These are phyloP conservation scores for Yasuhikotakia modesta DNA, from an alignment of 2,797 vertebrate species.

Conservation along the genomic window DNA sequence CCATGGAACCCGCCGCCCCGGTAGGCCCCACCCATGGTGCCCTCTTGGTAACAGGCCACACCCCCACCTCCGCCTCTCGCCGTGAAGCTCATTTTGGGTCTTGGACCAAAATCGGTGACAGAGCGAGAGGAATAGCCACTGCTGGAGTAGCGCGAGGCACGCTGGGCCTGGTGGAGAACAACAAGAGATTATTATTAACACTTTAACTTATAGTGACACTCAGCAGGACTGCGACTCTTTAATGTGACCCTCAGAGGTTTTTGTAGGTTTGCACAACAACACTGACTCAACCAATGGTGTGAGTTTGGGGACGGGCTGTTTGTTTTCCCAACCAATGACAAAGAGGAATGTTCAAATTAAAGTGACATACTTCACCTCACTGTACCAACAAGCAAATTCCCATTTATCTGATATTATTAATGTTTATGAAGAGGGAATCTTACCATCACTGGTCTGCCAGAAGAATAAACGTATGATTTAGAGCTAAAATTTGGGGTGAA, in stretches of 20 bases:
- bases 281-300: too few species aligned
- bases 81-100: constrained; percentile 69
- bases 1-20: constrained; percentile 3
- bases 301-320: not conserved
- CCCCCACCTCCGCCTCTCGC: constrained; percentile 31
- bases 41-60: constrained; percentile 46
- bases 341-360: too few species aligned
- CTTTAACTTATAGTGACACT: not conserved
- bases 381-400: too few species aligned
- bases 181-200: not conserved
- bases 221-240: constrained; percentile 6
- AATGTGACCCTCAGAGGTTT: not conserved
- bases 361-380: too few species aligned
- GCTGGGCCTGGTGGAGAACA: constrained; percentile 69
- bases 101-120: constrained; percentile 77
- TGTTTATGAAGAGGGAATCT: constrained; percentile 52
- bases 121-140: constrained; percentile 83
- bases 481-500: constrained; percentile 72
- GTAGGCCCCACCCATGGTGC: constrained; percentile 55
- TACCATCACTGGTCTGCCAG: constrained; percentile 71
- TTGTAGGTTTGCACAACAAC: constrained; percentile 14
- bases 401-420: too few species aligned
- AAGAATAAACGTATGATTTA: constrained; percentile 70
- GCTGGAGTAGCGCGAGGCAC: constrained; percentile 68
- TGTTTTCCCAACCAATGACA: too few species aligned